Base-by-base conservation (phyloP, 2,113 vertebrate genomes). In the Caloenas nicobarica region DNA sequence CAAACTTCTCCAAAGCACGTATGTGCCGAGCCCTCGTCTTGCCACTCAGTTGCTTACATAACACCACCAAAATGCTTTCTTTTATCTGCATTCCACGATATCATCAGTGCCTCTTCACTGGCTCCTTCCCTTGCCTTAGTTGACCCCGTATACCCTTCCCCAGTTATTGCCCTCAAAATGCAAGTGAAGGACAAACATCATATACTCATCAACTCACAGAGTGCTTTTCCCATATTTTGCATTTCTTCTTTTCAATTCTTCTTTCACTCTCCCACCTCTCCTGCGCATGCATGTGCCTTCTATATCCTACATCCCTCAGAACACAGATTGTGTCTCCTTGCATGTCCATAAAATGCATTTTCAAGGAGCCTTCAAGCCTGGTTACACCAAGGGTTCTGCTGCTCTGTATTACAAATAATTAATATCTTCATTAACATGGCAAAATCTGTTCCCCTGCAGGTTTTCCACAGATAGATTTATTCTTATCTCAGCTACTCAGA, bases 1-100 rank as follows among this genome's bases (percentile, higher is more conserved):
- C 79, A 88, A 96, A 96, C 88, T 96, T 96, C 88, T 96, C 65
- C 61, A 76, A 79, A 96, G 46, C 60, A 71, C 10, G 57, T 72
- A 60, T 36, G 31, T 48, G 51, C 60, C 3, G 21, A 93, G 62
- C 50, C 71, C 38, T 94, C 7, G 0, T 95, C 79, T 91, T 91
- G 54, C 71, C 85, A 81, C n/a, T 85, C 29, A 46, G 3, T n/a
- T 42, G 7, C 91, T 93, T 89, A 60, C 29, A 22, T 96, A 91
- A 69, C 54, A 64, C 44, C 80, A 82, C 31, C 29, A 88, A 93
- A 95, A 93, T 21, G 12, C 26, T 70, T 40, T 33, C 18, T 71
- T 86, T 81, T 72, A 69, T 54, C 79, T 40, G 13, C 7, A 19
- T 81, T 77, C 74, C 60, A 44, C 78, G 31, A 51, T 46, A 7